Conservation (phyloP, 2,888 invertebrate species). For the Drosophila eohydei region DNA sequence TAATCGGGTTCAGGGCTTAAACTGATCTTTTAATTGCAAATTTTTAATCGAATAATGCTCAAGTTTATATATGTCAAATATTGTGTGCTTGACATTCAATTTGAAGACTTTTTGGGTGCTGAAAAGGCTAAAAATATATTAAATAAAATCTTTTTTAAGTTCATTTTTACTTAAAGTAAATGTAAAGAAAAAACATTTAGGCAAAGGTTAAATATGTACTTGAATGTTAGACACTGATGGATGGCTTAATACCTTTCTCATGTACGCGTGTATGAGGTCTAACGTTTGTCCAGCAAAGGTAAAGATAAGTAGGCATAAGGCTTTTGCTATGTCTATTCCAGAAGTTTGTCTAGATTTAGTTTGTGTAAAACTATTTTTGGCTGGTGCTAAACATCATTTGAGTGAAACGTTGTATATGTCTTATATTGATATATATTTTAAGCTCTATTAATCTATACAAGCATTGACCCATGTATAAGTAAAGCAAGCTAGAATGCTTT, state of each 20-base stretch:
- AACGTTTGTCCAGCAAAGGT: neutral
- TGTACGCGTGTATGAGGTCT: too few relatives aligned
- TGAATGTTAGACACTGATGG: neutral
- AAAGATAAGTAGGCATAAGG: neutral
- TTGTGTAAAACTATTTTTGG: too few relatives aligned
- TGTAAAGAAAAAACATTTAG: neutral
- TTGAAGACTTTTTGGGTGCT: neutral
- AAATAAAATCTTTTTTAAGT: neutral
- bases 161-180: neutral
- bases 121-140: neutral
- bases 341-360: too few relatives aligned
- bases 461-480: too few relatives aligned
- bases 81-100: neutral
- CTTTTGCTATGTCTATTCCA: neutral
- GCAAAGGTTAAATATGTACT: neutral
- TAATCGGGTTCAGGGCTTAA: slow-evolving; percentile 57
- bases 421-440: too few relatives aligned
- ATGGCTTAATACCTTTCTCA: neutral
- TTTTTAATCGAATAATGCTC: slow-evolving; percentile 12
- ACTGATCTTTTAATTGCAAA: slow-evolving; percentile 38
- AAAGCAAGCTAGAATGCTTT: too few relatives aligned
- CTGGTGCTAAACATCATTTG: too few relatives aligned
- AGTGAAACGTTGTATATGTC: too few relatives aligned
- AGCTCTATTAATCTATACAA: too few relatives aligned
- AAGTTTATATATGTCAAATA: slow-evolving; percentile 15